A percentile compares a stretch with the other conserved stretches of the same genome.
Conservation (phyloP, 2,113 vertebrate genomes). For the Paradoxurus hermaphroditus region DNA sequence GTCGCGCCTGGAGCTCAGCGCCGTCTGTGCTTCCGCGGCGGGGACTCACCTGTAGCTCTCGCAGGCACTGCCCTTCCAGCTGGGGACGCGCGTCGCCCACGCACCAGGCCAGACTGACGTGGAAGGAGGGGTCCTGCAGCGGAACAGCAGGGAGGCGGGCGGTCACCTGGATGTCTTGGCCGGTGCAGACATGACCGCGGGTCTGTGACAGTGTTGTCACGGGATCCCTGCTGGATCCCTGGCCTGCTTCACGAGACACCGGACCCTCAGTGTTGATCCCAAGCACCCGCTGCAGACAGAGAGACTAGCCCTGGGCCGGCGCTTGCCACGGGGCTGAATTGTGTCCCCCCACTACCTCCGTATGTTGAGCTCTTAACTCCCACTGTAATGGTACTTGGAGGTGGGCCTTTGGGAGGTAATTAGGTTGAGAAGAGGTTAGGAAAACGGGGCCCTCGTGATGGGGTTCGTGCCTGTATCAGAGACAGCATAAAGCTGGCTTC, state of each 20-base stretch:
- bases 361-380: background rate
- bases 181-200: background rate
- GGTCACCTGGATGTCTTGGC: background rate
- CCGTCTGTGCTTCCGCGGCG: accelerated
- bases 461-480: background rate
- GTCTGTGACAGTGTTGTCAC: background rate
- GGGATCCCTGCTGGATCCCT: background rate
- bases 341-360: background rate
- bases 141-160: background rate
- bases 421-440: background rate
- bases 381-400: background rate
- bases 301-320: background rate
- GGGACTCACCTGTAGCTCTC: constrained; percentile 89
- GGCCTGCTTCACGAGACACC: background rate
- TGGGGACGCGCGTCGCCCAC: constrained; percentile 85
- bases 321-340: background rate
- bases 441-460: background rate
- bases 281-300: background rate
- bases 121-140: constrained; percentile 93
- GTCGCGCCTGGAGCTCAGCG: background rate
- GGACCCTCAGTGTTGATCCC: background rate
- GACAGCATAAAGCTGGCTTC: background rate
- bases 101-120: constrained; percentile 96
- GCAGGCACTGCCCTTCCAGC: constrained; percentile 83
- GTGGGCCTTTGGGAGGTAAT: background rate